These are phyloP conservation scores for Lycaon pictus DNA, from an alignment of 2,113 vertebrate genomes.

Conservation along the genomic window DNA sequence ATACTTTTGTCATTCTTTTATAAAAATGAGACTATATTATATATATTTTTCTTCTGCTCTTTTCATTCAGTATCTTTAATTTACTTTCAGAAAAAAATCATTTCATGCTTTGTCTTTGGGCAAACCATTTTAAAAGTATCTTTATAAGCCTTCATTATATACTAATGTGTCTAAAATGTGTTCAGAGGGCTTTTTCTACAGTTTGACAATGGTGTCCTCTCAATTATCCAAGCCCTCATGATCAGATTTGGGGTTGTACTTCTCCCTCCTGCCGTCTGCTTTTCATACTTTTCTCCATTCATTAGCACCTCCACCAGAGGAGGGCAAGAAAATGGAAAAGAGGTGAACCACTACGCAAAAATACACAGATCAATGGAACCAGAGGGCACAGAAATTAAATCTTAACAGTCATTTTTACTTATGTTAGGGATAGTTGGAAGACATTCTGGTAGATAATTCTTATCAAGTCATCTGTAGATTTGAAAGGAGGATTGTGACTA, in stretches of 20 bases:
- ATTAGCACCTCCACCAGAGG: constrained; percentile 27
- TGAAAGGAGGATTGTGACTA: not conserved
- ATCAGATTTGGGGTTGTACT: not conserved
- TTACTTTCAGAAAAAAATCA: constrained; percentile 36
- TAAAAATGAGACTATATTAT: not conserved
- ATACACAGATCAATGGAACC: not conserved
- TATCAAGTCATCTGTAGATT: not conserved
- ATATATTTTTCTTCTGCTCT: not conserved
- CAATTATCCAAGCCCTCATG: not conserved
- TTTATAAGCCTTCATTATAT: not conserved
- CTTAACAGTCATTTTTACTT: constrained; percentile 34
- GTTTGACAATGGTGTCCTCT: not conserved
- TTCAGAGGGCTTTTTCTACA: not conserved
- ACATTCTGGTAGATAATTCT: not conserved
- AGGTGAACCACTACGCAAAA: not conserved
- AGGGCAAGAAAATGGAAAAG: constrained; percentile 15
- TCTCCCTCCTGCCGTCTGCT: not conserved
- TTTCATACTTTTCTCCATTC: constrained; percentile 1
- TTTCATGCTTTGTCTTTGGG: constrained; percentile 29
- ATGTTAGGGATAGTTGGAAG: not conserved
- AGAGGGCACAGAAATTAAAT: not conserved
- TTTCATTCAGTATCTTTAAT: not conserved
- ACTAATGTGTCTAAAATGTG: not conserved
- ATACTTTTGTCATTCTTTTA: constrained; percentile 10
- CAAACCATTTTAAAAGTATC: not conserved